Conservation (phyloP, 2,797 vertebrate genomes). For the Platalea minor region DNA sequence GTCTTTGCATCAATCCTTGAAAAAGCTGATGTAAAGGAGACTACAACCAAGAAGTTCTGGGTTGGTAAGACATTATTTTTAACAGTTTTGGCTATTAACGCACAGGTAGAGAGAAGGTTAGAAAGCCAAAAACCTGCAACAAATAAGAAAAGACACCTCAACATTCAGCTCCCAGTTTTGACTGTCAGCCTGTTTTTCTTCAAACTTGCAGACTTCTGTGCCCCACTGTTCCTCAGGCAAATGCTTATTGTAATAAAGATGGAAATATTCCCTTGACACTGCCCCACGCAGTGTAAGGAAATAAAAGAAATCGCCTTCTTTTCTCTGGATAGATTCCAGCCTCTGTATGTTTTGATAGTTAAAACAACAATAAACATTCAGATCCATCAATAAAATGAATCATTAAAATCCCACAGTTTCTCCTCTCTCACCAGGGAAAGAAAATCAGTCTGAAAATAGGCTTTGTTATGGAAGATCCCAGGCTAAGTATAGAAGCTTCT, state of each 20-base stretch:
- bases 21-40: not conserved
- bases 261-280: not conserved
- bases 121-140: not conserved
- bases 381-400: conserved; percentile 12
- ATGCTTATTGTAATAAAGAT: conserved; percentile 10
- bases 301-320: not conserved
- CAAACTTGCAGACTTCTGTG: not conserved
- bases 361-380: conserved; percentile 50
- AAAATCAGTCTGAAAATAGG: conserved; percentile 22
- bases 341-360: conserved; percentile 35
- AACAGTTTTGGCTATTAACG: not conserved
- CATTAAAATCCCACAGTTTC: conserved; percentile 13
- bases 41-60: not conserved
- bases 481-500: not conserved
- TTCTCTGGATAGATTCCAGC: conserved; percentile 26
- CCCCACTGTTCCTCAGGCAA: not conserved
- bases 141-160: not conserved
- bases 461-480: not conserved
- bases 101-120: not conserved
- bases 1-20: not conserved
- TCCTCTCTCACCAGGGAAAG: conserved; percentile 16
- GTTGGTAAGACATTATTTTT: not conserved
- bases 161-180: not conserved
- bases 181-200: not conserved
- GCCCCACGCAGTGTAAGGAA: not conserved